phyloP scores from a whole-genome alignment of 2,888 invertebrate genomes.

The Gymnoscelis rufifasciata region DNA sequence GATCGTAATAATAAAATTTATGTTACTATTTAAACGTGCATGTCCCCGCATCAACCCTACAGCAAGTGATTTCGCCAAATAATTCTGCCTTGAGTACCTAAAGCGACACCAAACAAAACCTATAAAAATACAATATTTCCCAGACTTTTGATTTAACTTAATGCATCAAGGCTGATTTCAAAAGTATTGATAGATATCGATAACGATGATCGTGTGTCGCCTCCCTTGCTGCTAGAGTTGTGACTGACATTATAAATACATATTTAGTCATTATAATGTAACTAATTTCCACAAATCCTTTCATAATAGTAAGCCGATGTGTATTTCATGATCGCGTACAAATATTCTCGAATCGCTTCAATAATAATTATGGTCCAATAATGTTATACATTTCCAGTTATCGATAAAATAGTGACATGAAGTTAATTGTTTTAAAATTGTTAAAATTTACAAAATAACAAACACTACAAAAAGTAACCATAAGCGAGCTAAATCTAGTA shows the following conservation, averaged over 20 bases:
- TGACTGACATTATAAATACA: constrained; percentile 37
- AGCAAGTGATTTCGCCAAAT: constrained; percentile 10
- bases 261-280: constrained; percentile 38
- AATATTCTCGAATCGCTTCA: constrained; percentile 36
- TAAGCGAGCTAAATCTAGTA: constrained; percentile 66
- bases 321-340: constrained; percentile 40
- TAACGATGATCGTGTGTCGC: constrained; percentile 29
- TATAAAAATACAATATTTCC: background rate
- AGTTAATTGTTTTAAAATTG: constrained; percentile 63
- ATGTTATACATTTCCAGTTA: constrained; percentile 49
- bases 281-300: constrained; percentile 32
- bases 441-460: constrained; percentile 75
- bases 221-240: constrained; percentile 30
- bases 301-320: constrained; percentile 41
- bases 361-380: constrained; percentile 48
- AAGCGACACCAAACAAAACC: background rate
- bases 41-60: constrained; percentile 30
- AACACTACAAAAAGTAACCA: constrained; percentile 64
- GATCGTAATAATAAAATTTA: constrained; percentile 35
- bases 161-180: background rate
- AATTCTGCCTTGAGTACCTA: background rate
- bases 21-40: constrained; percentile 24
- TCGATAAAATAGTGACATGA: constrained; percentile 51
- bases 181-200: constrained; percentile 10
- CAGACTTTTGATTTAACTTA: background rate